Base-by-base conservation (phyloP, 1,140 invertebrate species). In the Drosophila obscura region DNA sequence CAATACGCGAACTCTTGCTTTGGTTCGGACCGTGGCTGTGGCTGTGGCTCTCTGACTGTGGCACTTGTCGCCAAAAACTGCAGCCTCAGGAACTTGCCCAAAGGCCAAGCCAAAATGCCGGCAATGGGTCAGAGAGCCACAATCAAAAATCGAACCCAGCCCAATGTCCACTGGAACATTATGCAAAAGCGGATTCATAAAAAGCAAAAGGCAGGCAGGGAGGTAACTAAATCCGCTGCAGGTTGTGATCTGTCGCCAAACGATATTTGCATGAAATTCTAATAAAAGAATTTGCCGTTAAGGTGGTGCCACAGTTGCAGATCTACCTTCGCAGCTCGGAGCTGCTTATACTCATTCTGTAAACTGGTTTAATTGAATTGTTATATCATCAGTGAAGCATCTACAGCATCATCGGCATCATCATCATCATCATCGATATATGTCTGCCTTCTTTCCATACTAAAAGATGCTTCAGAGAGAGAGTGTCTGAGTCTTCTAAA, bases 361-460 rank as follows among this genome's bases (percentile, higher is more conserved):
- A 82, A 87, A 87, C 82, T 66, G 82, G 82, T 87, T 87, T 87
- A 75, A 88, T 79, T 72, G 59, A 83, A 82, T 76, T 82, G 82
- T 85, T 87, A 79, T 88, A 88, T 87, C 82, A 80, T 80, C 58
- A 13, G 4, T 11, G 11, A 39, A 39, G 35, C 11, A 39, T 13
- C 35, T 1, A 8, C 11, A 39, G 11, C 35, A 39, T 41, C 65
- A 46, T 35, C 66, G 9, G 19, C 44, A 57, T 50, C 62, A 67
- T 46, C 63, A 66, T 66, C 44, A 57, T 50, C 62, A 67, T 46
- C 63, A 66, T 66, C 56, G 56, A 16, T 58, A 24, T 24, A 24
- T 26, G 35, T 16, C 22, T 41, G 19, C 22, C 31, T 67, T 56
- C 66, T 69, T 66, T 49, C 39, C 9, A 26, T 49, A 16, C 3